Conservation (phyloP, 2,113 vertebrate species). For the Triplophysa tibetana region DNA sequence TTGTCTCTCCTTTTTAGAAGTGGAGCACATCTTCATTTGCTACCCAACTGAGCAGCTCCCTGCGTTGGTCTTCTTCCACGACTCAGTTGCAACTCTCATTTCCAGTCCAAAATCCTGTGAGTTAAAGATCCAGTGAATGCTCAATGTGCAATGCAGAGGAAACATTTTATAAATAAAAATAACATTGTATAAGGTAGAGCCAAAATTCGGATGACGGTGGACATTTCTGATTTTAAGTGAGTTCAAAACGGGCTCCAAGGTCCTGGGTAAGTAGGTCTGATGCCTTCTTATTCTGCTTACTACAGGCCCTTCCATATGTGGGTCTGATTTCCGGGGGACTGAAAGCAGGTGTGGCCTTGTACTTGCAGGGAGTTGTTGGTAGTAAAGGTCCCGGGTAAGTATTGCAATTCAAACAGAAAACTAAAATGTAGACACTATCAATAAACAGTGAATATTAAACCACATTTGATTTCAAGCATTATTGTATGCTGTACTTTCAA, state of each 20-base stretch:
- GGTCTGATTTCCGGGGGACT: background rate
- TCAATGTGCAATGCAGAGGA: too few relatives aligned
- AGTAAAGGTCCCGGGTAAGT: conserved; percentile 12
- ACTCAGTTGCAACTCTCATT: background rate
- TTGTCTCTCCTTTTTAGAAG: background rate
- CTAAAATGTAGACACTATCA: too few relatives aligned
- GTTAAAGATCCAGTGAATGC: background rate
- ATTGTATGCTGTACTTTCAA: too few relatives aligned
- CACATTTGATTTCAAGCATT: too few relatives aligned
- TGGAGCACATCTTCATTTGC: background rate
- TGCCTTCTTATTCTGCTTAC: background rate
- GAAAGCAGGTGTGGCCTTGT: conserved; percentile 24
- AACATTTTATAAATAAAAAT: too few relatives aligned
- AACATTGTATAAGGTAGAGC: too few relatives aligned
- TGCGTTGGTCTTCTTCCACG: background rate
- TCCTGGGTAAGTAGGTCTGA: too few relatives aligned
- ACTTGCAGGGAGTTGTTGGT: conserved; percentile 1
- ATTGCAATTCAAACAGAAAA: too few relatives aligned
- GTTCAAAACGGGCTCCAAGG: background rate
- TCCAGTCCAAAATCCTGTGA: background rate
- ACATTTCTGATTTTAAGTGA: background rate
- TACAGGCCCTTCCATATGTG: conserved; percentile 27
- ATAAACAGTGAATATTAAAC: background rate
- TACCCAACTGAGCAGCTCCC: too few relatives aligned
- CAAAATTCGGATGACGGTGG: too few relatives aligned